Percentiles rank a stretch among this genome's conserved stretches.
Evolutionary conservation across 1,140 invertebrate species (phyloP).

Genomic region (Pollicipes pollicipes): DNA sequence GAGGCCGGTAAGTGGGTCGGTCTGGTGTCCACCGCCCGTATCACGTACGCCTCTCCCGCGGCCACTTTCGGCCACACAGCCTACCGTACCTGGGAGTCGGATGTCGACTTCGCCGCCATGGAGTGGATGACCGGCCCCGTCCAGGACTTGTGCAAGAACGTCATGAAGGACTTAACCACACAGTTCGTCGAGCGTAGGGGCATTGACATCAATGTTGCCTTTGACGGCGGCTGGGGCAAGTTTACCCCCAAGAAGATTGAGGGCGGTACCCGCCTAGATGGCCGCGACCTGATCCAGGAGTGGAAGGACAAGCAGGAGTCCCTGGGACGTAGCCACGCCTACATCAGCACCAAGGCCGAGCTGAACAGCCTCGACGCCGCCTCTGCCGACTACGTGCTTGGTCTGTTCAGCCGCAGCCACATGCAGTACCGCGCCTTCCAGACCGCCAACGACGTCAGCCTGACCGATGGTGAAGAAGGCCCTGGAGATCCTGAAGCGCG

Average conservation of each 20-base stretch:
- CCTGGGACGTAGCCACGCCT: slow-evolving; percentile 34
- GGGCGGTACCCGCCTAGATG: slow-evolving; percentile 19
- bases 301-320: slow-evolving; percentile 11
- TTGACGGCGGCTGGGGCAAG: slow-evolving; percentile 49
- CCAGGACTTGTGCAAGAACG: slow-evolving; percentile 4
- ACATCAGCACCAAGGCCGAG: slow-evolving; percentile 44
- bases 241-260: slow-evolving; percentile 41
- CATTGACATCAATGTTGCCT: slow-evolving; percentile 28
- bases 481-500: slow-evolving; percentile 18
- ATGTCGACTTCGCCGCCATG: background rate
- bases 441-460: slow-evolving; percentile 15
- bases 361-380: slow-evolving; percentile 38
- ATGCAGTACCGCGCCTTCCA: slow-evolving; percentile 16
- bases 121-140: slow-evolving; percentile 1
- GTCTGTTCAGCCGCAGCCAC: slow-evolving; percentile 23
- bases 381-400: slow-evolving; percentile 49
- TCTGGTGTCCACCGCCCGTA: slow-evolving; percentile 31
- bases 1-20: slow-evolving; percentile 29
- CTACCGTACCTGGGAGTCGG: slow-evolving; percentile 4
- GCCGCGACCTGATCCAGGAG: slow-evolving; percentile 27
- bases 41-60: slow-evolving; percentile 33
- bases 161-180: slow-evolving; percentile 3
- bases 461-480: slow-evolving; percentile 21
- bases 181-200: background rate
- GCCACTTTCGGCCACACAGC: slow-evolving; percentile 25